Percentiles rank a stretch among this genome's conserved stretches.
Conservation (phyloP, 2,888 invertebrate species). For the Odiellus spinosus region DNA sequence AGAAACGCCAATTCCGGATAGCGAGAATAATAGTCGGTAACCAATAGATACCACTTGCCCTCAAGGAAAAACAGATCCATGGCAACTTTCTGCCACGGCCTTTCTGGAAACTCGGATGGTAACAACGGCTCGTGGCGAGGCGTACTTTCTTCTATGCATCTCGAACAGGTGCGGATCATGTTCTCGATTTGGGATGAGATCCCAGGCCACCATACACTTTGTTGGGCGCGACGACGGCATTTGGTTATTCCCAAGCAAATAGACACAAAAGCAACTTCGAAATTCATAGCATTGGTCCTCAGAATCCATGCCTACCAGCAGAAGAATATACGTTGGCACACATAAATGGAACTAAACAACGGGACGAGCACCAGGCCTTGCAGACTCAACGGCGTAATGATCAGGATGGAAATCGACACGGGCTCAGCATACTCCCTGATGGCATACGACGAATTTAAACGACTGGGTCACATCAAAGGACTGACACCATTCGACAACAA, state of each 20-base stretch:
- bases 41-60: neutral
- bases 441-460: too few species aligned
- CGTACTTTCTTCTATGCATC: neutral
- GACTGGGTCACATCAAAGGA: too few species aligned
- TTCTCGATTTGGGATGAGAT: neutral
- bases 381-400: too few species aligned
- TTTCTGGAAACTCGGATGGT: neutral
- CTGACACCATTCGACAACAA: too few species aligned
- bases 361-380: too few species aligned
- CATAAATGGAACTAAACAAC: too few species aligned
- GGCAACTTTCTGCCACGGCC: neutral
- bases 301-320: too few species aligned
- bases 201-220: constrained; percentile 1
- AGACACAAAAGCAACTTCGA: too few species aligned
- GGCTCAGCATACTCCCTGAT: too few species aligned
- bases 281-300: too few species aligned
- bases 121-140: neutral
- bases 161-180: neutral
- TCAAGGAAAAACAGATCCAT: neutral
- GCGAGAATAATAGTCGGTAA: neutral
- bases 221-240: neutral
- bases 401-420: too few species aligned
- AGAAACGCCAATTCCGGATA: neutral
- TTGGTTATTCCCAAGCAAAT: constrained; percentile 4
- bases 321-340: too few species aligned